Evolutionary conservation across 2,113 vertebrate genomes (phyloP).

Genomic region (Andinoacara biseriatus): DNA sequence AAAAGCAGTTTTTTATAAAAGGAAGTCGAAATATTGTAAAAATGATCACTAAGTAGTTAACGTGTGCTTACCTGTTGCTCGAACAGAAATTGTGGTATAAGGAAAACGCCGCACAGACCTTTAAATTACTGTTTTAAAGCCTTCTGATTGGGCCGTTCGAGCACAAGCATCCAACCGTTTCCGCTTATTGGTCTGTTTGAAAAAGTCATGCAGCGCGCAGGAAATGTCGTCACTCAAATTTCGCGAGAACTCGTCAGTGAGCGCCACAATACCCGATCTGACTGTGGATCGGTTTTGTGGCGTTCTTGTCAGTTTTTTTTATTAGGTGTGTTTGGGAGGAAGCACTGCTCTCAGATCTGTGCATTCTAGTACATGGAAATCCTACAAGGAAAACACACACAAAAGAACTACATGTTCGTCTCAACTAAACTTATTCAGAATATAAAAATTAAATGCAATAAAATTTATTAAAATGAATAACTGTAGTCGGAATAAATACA

Average conservation of each 20-base stretch:
- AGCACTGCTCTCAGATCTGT: constrained; percentile 4
- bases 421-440: neutral
- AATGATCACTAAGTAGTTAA: accelerated
- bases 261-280: neutral
- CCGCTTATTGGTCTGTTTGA: constrained; percentile 85
- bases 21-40: too few relatives aligned
- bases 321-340: accelerated
- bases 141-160: constrained; percentile 90
- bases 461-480: too few relatives aligned
- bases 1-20: neutral
- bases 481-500: too few relatives aligned
- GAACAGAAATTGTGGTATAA: neutral
- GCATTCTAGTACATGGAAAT: neutral
- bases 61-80: constrained; percentile 36
- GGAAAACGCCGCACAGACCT: constrained; percentile 77
- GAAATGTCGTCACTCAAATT: constrained; percentile 28
- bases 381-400: neutral
- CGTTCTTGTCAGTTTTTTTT: too few relatives aligned
- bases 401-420: neutral
- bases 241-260: constrained; percentile 64
- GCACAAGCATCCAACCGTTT: constrained; percentile 72
- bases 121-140: constrained; percentile 86
- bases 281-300: neutral
- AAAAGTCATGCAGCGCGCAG: constrained; percentile 73
- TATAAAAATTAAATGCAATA: neutral